These are phyloP conservation scores for Dendrocincla tyrannina DNA, from an alignment of 2,797 vertebrate species.

Conservation along the genomic window DNA sequence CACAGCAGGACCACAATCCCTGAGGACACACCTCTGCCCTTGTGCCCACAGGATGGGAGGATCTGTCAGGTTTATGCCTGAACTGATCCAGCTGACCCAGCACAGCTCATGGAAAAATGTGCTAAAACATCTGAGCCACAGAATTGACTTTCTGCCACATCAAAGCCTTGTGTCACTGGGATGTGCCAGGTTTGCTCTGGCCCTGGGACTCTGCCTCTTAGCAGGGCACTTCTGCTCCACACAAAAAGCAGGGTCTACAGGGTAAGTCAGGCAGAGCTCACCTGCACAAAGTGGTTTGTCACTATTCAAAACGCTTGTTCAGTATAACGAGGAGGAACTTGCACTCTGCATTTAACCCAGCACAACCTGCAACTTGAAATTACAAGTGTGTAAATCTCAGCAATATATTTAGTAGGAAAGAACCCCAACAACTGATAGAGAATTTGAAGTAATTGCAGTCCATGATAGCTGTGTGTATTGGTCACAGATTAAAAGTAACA, in stretches of 20 bases:
- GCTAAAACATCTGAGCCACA: neutral
- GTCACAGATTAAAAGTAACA: neutral
- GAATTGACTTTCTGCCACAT: neutral
- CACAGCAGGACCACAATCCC: neutral
- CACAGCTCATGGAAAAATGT: neutral
- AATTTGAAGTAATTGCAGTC: neutral
- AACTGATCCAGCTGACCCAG: neutral
- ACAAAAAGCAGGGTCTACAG: neutral
- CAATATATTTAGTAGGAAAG: neutral
- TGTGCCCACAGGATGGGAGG: neutral
- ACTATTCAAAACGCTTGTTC: neutral
- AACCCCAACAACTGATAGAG: accelerated
- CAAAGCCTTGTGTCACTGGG: neutral
- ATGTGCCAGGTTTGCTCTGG: neutral
- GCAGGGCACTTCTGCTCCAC: neutral
- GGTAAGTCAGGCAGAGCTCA: neutral
- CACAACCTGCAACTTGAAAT: neutral
- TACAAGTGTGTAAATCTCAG: neutral
- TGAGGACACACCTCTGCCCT: neutral
- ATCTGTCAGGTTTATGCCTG: neutral
- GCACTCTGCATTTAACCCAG: neutral
- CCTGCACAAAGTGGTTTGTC: neutral
- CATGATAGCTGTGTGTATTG: neutral
- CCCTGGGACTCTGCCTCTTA: neutral
- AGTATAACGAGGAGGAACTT: neutral